Conservation (phyloP, 2,797 vertebrate genomes). For the Prunella strophiata region DNA sequence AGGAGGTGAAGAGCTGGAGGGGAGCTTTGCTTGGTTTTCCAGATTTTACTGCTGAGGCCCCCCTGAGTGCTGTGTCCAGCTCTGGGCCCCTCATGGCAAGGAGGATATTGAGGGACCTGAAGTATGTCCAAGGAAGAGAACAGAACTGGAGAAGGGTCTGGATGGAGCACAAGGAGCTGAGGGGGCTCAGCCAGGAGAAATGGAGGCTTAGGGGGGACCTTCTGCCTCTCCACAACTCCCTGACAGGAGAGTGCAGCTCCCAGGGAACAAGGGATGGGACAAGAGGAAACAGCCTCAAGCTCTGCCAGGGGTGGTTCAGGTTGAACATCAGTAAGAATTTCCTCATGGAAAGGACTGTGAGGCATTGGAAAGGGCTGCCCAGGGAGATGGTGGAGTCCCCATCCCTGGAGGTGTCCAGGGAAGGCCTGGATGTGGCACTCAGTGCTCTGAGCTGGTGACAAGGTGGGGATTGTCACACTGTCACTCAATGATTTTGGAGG, state of each 20-base stretch:
- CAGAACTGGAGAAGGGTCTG: background rate
- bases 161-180: background rate
- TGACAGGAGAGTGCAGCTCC: background rate
- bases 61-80: background rate
- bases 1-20: background rate
- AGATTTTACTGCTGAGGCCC: background rate
- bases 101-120: background rate
- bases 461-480: background rate
- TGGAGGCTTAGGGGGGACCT: background rate
- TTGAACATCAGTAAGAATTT: background rate
- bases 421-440: rapidly evolving
- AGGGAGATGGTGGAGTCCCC: background rate
- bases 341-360: background rate
- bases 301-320: background rate
- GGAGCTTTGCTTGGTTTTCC: background rate
- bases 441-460: background rate
- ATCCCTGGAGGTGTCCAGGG: background rate
- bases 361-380: background rate
- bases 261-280: background rate
- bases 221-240: background rate
- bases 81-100: background rate
- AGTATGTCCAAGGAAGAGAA: background rate
- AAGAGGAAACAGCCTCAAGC: rapidly evolving
- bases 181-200: background rate
- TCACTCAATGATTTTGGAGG: rapidly evolving